These are phyloP conservation scores for Phrynosoma blainvillii DNA, from an alignment of 2,113 vertebrate genomes.

Conservation along the genomic window DNA sequence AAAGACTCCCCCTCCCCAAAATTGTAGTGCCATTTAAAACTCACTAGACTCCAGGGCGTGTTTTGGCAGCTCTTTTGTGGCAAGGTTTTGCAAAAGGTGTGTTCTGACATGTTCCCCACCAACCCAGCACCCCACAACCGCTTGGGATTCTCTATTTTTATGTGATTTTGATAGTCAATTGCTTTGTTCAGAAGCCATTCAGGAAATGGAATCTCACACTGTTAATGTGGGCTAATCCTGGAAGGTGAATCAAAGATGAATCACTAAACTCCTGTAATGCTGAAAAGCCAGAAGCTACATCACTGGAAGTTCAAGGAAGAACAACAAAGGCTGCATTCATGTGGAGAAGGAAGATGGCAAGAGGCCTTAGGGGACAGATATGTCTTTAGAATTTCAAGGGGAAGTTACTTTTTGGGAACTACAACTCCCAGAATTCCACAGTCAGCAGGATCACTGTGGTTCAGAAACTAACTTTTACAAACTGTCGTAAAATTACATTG, in stretches of 20 bases:
- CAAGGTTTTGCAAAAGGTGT: slow-evolving; percentile 56
- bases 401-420: no score
- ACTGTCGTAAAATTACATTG: no score
- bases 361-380: neutral
- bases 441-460: no score
- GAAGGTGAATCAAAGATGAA: slow-evolving; percentile 46
- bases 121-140: no score
- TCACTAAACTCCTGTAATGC: slow-evolving; percentile 13
- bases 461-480: no score
- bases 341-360: neutral
- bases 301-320: neutral
- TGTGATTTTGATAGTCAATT: slow-evolving; percentile 62
- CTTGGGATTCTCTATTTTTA: slow-evolving; percentile 34
- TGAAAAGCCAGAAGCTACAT: neutral
- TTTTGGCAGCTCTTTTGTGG: slow-evolving; percentile 43
- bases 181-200: slow-evolving; percentile 53
- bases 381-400: neutral
- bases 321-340: slow-evolving; percentile 14
- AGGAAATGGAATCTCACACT: slow-evolving; percentile 6
- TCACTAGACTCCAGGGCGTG: slow-evolving; percentile 40
- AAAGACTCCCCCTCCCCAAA: slow-evolving; percentile 27
- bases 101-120: slow-evolving; percentile 59
- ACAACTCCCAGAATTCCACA: no score
- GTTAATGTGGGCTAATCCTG: neutral
- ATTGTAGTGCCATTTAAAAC: slow-evolving; percentile 19